Conservation (phyloP, 2,797 vertebrate species). For the Babyrousa celebensis region DNA sequence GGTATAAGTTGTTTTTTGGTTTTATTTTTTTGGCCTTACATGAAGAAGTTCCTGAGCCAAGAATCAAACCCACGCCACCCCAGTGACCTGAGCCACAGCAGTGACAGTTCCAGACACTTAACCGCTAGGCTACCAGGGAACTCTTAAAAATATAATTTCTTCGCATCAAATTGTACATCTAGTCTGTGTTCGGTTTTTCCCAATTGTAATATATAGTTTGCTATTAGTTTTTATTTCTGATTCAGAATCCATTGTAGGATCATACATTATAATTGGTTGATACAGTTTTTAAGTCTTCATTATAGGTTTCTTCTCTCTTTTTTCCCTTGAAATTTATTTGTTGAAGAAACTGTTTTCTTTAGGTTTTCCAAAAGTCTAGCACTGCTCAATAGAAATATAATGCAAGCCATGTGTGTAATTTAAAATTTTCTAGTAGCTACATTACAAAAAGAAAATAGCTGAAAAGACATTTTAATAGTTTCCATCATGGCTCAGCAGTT, state of each 20-base stretch:
- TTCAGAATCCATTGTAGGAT: not conserved
- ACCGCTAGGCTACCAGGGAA: not conserved
- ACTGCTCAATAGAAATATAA: constrained; percentile 27
- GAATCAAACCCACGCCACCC: no score
- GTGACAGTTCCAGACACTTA: no score
- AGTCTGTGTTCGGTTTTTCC: not conserved
- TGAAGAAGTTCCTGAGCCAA: no score
- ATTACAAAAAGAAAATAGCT: constrained; percentile 51
- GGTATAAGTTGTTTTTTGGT: not conserved
- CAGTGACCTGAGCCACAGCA: no score
- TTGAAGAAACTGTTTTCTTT: constrained; percentile 16
- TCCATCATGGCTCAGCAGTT: no score
- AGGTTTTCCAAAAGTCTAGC: constrained; percentile 32
- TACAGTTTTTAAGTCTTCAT: not conserved
- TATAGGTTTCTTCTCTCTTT: constrained; percentile 30
- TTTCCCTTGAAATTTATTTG: constrained; percentile 41
- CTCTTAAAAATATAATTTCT: constrained; percentile 17
- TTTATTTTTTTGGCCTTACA: no score
- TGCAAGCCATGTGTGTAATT: constrained; percentile 35
- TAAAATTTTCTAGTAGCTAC: not conserved
- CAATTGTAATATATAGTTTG: not conserved
- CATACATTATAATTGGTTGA: constrained; percentile 34
- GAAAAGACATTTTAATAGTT: not conserved
- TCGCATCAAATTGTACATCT: not conserved
- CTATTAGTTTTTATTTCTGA: constrained; percentile 14